Base-by-base conservation (phyloP, 92 coral and sea anemone genomes). In the Epizoanthus fatuus region DNA sequence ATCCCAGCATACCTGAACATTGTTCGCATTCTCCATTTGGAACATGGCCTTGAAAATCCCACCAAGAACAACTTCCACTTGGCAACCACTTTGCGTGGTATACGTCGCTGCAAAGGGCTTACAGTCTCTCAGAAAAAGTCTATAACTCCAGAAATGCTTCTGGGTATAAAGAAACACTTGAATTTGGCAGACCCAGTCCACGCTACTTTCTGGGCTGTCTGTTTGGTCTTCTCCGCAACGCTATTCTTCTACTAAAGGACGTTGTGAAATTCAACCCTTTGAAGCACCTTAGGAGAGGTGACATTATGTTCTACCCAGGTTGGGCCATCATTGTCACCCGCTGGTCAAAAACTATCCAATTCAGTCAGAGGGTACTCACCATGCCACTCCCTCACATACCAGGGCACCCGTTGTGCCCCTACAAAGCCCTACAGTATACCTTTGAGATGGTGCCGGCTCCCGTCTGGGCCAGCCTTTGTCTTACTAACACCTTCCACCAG, bases 141-240 rank as follows among this genome's bases (percentile, higher is more conserved):
- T 6, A 19, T 72, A 13, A 84, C 81, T 1, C 80, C 87, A 0
- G 58, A 15, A 11, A 83, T 83, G 69, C 71, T 71, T 42, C 12
- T 83, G 19, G 45, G 58, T 0, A 35, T 83, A 1, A 71, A 72
- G 15, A n/a, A 22, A 17, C 87, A 83, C 35, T 83, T 83, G 51
- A 19, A 83, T 53, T 58, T 83, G 72, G 35, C 47, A 39, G 63
- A 72, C 63, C 87, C 81, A 42, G 13, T 58, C 7, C 80, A 83
- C 54, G 87, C 87, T 20, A 83, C 8, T 12, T 71, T 83, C 80
- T 83, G 80, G 87, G 87, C 87, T 53, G 72, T 71, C 62, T 83
- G 79, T 44, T 56, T 39, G 86, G 86, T 66, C 79, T 81, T 12
- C 29, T 81, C 0, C 67, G 58, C 5, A 81, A 81, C 16, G 86